phyloP scores from a whole-genome alignment of 2,888 invertebrate species.

The Aphodius sticticus region DNA sequence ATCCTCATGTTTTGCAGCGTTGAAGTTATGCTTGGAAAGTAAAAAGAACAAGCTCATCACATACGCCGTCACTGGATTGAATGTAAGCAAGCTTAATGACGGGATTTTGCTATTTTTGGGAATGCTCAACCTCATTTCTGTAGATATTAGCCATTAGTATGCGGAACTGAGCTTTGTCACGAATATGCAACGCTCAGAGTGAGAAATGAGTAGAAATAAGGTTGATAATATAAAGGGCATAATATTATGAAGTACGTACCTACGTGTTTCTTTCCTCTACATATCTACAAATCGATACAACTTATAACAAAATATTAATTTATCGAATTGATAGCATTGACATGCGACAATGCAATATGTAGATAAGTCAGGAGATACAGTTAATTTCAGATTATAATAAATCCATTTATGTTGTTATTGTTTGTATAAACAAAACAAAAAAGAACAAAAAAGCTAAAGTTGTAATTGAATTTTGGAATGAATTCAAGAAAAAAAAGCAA shows the following conservation, averaged over 20 bases:
- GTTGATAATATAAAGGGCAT: not conserved
- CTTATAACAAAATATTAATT: not conserved
- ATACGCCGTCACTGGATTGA: slow-evolving; percentile 86
- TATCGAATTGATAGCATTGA: not conserved
- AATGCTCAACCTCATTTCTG: not conserved
- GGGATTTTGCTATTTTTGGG: not conserved
- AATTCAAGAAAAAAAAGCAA: no score
- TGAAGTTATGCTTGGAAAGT: slow-evolving; percentile 88
- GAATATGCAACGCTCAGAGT: not conserved
- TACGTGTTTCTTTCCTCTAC: no score
- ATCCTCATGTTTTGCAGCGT: slow-evolving; percentile 82
- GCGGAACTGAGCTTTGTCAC: not conserved
- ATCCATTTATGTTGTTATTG: not conserved
- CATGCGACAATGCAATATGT: not conserved
- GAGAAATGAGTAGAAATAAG: not conserved
- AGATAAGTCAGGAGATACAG: not conserved
- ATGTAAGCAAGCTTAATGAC: slow-evolving; percentile 70
- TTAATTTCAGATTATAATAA: not conserved
- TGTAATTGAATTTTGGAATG: no score
- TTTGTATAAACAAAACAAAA: not conserved
- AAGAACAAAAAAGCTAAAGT: no score
- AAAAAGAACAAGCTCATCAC: slow-evolving; percentile 85
- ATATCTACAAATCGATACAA: not conserved
- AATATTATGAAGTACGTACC: not conserved
- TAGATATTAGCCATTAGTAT: not conserved